Base-by-base conservation (phyloP, 2,888 invertebrate species). In the Cheilosia soror region DNA sequence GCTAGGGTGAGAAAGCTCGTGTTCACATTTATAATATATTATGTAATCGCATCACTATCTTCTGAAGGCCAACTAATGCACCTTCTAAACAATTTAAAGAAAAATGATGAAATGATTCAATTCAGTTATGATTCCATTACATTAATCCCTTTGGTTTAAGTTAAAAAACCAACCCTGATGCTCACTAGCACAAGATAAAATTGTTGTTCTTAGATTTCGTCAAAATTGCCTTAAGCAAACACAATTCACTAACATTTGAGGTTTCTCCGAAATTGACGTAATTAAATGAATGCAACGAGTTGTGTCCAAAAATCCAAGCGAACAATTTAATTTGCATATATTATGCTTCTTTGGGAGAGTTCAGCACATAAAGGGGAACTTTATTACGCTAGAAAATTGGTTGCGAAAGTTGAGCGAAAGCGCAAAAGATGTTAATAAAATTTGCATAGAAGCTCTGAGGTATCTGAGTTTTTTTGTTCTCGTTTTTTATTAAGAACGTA, bases 281-380 rank as follows among this genome's bases (percentile, higher is more conserved):
- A 47, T 47, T 47, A 15, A 47, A 47, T 47, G 20, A 47, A 15
- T 6, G 15, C 47, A 47, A 20, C 47, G 15, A 68, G 53, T 42
- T 40, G 55, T 15, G 53, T 53, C 29, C 47, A 47, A 47, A 47
- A 47, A 47, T 15, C 20, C 15, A 20, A 47, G 27, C 20, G 15
- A 75, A 49, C 27, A 58, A 75, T 66, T 66, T 49, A 9, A 66
- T 76, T 76, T 57, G 66, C 58, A 65, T 66, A 40, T 58, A 49
- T 51, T 66, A 58, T 76, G 66, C 44, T 76, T 76, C 75, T 58
- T 76, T 58, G 49, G 13, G 5, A 27, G 49, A 66, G 29, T 29
- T 66, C 4, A n/a, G 29, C 47, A 47, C 40, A 49, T 20, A 66
- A 66, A 29, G 49, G 42, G 49, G 29, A 66, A 51, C 57, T 66